phyloP scores from a whole-genome alignment of 2,797 vertebrate genomes.

The Hafferia zeledoni region DNA sequence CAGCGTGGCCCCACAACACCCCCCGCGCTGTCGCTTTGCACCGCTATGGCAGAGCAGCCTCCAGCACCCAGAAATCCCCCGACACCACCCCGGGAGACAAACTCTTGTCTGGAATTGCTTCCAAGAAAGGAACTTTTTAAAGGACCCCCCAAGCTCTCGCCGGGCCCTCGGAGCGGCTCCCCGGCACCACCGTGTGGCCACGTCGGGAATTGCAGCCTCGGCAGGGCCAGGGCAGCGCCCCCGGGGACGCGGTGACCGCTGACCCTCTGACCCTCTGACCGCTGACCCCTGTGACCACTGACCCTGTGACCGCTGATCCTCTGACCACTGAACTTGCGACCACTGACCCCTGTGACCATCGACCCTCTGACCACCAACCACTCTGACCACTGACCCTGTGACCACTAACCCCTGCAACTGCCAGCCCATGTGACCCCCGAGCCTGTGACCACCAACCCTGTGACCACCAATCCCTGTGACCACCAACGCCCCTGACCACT shows the following conservation, averaged over 20 bases:
- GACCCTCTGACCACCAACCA: background rate
- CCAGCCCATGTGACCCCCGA: background rate
- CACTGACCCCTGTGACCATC: background rate
- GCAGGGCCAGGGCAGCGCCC: background rate
- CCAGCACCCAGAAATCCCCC: background rate
- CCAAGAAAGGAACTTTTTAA: fast-evolving
- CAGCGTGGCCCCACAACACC: background rate
- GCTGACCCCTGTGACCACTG: fast-evolving
- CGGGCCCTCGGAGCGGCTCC: background rate
- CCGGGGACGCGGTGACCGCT: background rate
- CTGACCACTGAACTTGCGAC: background rate
- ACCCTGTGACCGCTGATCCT: no score
- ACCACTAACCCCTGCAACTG: no score
- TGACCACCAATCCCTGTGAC: background rate
- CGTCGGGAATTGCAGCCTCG: background rate
- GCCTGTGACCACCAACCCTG: background rate
- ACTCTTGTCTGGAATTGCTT: fast-evolving
- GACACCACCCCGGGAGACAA: background rate
- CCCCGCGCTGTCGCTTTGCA: background rate
- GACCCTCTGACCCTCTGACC: background rate
- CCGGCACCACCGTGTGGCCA: background rate
- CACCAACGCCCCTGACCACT: background rate
- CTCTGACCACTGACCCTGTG: background rate
- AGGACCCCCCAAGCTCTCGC: background rate
- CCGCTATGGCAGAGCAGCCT: background rate